Conservation (phyloP, 2,797 vertebrate species). For the Avahi laniger region DNA sequence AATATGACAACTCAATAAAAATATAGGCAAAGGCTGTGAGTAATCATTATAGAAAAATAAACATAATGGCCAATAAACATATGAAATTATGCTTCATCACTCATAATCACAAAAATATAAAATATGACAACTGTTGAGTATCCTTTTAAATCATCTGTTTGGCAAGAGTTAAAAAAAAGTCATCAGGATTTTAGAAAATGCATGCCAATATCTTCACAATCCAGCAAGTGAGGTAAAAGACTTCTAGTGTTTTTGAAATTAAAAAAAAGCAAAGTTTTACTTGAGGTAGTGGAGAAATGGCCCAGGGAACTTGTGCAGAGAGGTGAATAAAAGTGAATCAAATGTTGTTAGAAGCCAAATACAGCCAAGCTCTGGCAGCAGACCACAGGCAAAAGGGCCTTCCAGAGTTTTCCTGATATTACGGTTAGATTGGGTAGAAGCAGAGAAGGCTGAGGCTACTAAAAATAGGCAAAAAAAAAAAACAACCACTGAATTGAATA, state of each 20-base stretch:
- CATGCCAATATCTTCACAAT: neutral
- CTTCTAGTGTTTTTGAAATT: neutral
- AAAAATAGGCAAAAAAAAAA: neutral
- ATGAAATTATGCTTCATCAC: neutral
- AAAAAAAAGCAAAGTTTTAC: neutral
- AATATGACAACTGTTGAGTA: neutral
- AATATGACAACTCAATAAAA: neutral
- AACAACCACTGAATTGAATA: neutral
- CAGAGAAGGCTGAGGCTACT: neutral
- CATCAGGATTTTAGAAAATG: neutral
- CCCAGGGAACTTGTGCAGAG: neutral
- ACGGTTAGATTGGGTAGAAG: neutral
- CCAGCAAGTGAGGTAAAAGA: neutral
- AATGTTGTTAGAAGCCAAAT: neutral
- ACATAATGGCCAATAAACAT: neutral
- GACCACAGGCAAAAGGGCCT: neutral
- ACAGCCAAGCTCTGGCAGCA: neutral
- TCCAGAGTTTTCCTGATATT: neutral
- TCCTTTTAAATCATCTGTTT: slow-evolving; percentile 20
- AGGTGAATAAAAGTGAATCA: slow-evolving; percentile 12
- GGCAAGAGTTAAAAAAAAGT: neutral
- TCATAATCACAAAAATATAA: neutral
- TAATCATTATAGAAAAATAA: slow-evolving; percentile 21
- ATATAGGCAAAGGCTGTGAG: neutral
- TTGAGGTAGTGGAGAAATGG: slow-evolving; percentile 1